Evolutionary conservation across 2,113 vertebrate species (phyloP), one percentile per base, ranked within the genome.

Genomic region (Calypte anna): DNA sequence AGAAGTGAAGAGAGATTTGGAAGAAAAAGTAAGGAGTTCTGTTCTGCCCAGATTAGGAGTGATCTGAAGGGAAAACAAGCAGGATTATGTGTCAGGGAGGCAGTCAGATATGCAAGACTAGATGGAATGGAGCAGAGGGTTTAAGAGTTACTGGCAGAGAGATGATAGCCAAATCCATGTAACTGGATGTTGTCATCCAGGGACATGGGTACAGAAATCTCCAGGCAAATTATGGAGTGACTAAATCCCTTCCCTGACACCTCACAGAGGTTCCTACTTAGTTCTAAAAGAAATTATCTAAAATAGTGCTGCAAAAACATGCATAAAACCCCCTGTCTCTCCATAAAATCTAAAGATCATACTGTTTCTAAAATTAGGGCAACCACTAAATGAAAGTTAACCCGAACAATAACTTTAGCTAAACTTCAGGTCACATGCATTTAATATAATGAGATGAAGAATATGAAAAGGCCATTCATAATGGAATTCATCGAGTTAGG

Each of bases 391-490:
- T 93, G 96, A 97, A 97, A 97, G 95, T 96, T 97, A 97, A 97
- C 96, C 96, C 0, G 77, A 96, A 97, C 96, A 97, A 97, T 97
- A 97, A 97, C 96, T 97, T 97, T 96, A 94, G 96, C 96, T 96
- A 97, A 96, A 97, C 95, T 96, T 96, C 82, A 90, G 96, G 96
- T 97, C 96, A 96, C 86, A 96, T 94, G 96, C 94, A 97, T 93
- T 95, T 97, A 96, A 96, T 94, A 96, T 97, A 97, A 97, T 96
- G 96, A 97, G 96, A 95, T 94, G 93, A 97, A 95, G 96, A 97
- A 96, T 97, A 96, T 96, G 96, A 97, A 97, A 97, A 97, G 96
- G 97, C 96, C 97, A 97, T 96, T 97, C 95, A 96, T 96, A 97
- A 97, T 96, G 94, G 95, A 97, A 97, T 97, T 96, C 96, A 97